Percentiles rank a stretch among this genome's conserved stretches.
These are phyloP conservation scores for Spinibarbus caldwelli DNA, from an alignment of 2,797 vertebrate species.

Conservation along the genomic window DNA sequence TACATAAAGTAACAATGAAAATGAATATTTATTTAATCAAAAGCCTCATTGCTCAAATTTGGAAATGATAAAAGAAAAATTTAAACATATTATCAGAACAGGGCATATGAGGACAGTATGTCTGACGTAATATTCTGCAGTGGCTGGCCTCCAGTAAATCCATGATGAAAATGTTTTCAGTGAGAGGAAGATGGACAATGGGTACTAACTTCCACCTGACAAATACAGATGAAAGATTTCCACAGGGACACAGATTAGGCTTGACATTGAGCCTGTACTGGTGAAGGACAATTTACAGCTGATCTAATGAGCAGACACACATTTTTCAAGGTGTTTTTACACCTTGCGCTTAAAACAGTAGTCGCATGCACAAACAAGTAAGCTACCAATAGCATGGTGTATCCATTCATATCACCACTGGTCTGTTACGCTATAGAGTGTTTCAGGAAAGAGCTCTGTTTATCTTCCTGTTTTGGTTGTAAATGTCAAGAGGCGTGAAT, in stretches of 20 bases:
- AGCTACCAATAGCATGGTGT: not conserved
- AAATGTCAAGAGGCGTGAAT: constrained; percentile 43
- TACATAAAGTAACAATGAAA: not conserved
- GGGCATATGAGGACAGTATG: constrained; percentile 27
- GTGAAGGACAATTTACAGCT: not conserved
- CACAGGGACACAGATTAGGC: constrained; percentile 22
- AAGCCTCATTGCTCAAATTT: not conserved
- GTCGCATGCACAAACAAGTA: not conserved
- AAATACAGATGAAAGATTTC: constrained; percentile 43
- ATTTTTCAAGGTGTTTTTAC: not conserved
- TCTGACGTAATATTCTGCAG: constrained; percentile 24
- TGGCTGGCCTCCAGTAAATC: constrained; percentile 45
- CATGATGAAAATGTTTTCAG: constrained; percentile 34
- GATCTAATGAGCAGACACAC: constrained; percentile 12
- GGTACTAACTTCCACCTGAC: constrained; percentile 18
- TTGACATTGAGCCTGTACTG: constrained; percentile 9
- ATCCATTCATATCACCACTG: constrained; percentile 22
- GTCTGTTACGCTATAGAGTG: constrained; percentile 44
- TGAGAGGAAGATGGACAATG: constrained; percentile 40
- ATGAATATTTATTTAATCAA: not conserved
- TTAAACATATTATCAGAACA: not conserved
- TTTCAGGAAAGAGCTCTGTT: constrained; percentile 55
- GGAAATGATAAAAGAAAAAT: not conserved
- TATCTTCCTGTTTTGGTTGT: constrained; percentile 74
- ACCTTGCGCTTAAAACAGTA: too few relatives aligned